phyloP scores from a whole-genome alignment of 2,888 invertebrate genomes.

The Neelides folsomi region DNA sequence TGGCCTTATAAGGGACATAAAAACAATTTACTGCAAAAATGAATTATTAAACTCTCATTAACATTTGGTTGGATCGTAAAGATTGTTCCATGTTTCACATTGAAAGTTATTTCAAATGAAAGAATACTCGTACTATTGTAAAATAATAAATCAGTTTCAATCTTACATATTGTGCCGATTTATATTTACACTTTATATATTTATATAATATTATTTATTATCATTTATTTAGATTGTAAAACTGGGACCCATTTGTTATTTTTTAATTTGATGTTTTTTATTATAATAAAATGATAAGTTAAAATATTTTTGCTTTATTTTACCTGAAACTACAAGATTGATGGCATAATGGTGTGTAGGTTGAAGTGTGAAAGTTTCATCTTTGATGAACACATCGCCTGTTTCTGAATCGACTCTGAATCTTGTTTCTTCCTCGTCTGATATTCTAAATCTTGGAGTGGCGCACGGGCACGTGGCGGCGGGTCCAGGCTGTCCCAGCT shows the following conservation, averaged over 20 bases:
- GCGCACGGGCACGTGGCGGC: slow-evolving; percentile 35
- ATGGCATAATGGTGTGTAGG: slow-evolving; percentile 26
- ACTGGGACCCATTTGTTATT: too few relatives aligned
- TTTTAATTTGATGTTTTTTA: not conserved
- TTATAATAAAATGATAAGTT: not conserved
- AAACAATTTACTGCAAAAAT: too few relatives aligned
- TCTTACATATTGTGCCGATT: too few relatives aligned
- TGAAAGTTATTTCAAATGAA: not conserved
- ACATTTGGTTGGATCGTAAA: too few relatives aligned
- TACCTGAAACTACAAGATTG: slow-evolving; percentile 31
- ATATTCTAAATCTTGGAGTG: slow-evolving; percentile 32
- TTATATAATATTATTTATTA: too few relatives aligned
- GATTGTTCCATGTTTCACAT: not conserved
- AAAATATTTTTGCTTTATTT: slow-evolving; percentile 1
- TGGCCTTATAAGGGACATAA: too few relatives aligned
- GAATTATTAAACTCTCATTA: too few relatives aligned
- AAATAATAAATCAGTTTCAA: not conserved
- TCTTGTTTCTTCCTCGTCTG: slow-evolving; percentile 16
- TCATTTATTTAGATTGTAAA: too few relatives aligned
- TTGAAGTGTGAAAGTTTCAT: slow-evolving; percentile 25
- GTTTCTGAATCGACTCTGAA: slow-evolving; percentile 33
- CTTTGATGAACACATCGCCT: slow-evolving; percentile 32
- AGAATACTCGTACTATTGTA: not conserved
- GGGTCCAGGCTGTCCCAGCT: slow-evolving; percentile 34
- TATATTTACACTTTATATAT: too few relatives aligned